These are phyloP conservation scores for Aix galericulata DNA, from an alignment of 2,113 vertebrate genomes.

Conservation along the genomic window DNA sequence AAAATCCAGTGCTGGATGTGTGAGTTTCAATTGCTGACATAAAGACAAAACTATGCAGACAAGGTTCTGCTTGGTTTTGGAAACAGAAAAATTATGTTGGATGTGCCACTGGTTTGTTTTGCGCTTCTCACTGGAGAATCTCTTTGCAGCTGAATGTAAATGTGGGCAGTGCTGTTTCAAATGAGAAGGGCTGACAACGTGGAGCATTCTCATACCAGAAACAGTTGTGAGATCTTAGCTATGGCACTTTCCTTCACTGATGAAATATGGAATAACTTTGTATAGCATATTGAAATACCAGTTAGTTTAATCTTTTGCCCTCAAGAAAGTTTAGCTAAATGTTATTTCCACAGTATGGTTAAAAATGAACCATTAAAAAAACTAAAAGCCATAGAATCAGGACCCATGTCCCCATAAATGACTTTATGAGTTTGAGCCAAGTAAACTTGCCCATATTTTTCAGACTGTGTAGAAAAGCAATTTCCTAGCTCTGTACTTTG, in stretches of 20 bases:
- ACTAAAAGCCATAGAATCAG: neutral
- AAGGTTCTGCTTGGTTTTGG: too few species aligned
- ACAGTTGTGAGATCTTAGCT: neutral
- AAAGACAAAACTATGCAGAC: too few species aligned
- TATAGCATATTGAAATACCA: neutral
- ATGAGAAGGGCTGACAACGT: too few species aligned
- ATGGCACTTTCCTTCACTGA: neutral
- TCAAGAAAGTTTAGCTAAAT: neutral
- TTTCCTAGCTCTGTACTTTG: neutral
- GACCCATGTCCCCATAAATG: neutral
- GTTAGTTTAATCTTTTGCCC: neutral
- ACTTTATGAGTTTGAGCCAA: neutral
- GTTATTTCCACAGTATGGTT: neutral
- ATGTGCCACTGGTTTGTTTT: too few species aligned
- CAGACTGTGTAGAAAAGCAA: neutral
- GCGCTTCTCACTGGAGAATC: too few species aligned
- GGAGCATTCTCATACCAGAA: too few species aligned
- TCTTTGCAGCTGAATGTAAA: too few species aligned
- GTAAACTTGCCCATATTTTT: neutral
- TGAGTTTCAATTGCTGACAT: too few species aligned
- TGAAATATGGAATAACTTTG: neutral
- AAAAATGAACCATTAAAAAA: neutral
- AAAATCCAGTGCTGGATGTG: too few species aligned
- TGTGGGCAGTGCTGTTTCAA: too few species aligned
- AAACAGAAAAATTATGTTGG: too few species aligned